These are phyloP conservation scores for Salvelinus namaycush DNA, from an alignment of 2,113 vertebrate genomes.

Conservation along the genomic window DNA sequence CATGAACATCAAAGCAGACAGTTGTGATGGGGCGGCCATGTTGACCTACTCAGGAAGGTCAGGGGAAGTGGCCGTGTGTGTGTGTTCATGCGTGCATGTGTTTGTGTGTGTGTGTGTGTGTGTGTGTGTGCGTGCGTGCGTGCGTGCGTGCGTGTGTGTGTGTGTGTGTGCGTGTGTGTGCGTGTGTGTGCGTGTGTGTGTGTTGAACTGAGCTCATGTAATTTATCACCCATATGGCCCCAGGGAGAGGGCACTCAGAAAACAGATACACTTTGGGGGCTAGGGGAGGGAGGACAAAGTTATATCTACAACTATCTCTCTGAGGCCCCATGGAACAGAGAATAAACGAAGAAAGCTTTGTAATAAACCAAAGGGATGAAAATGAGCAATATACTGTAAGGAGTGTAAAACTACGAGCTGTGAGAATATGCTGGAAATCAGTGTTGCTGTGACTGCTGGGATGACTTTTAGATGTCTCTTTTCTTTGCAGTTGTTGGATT, in stretches of 20 bases:
- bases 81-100: too few species aligned
- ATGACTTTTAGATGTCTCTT: neutral
- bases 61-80: slow-evolving; percentile 16
- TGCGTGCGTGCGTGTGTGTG: too few species aligned
- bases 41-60: slow-evolving; percentile 21
- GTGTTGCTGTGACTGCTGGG: neutral
- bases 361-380: neutral
- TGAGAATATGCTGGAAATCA: neutral
- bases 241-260: slow-evolving; percentile 29
- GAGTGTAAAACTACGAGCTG: neutral
- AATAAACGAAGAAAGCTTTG: neutral
- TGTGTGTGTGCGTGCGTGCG: slow-evolving; percentile 21
- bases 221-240: slow-evolving; percentile 44
- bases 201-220: slow-evolving; percentile 40
- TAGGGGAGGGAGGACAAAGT: slow-evolving; percentile 28
- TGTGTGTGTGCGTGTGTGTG: too few species aligned
- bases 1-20: slow-evolving; percentile 30
- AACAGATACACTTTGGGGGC: slow-evolving; percentile 39
- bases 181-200: slow-evolving; percentile 20
- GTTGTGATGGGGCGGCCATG: neutral
- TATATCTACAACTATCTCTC: slow-evolving; percentile 31
- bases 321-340: neutral
- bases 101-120: too few species aligned
- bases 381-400: neutral
- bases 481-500: neutral